A percentile compares a stretch with the other conserved stretches of the same genome.
phyloP scores from a whole-genome alignment of 2,888 invertebrate species.

The Papilio demoleus region DNA sequence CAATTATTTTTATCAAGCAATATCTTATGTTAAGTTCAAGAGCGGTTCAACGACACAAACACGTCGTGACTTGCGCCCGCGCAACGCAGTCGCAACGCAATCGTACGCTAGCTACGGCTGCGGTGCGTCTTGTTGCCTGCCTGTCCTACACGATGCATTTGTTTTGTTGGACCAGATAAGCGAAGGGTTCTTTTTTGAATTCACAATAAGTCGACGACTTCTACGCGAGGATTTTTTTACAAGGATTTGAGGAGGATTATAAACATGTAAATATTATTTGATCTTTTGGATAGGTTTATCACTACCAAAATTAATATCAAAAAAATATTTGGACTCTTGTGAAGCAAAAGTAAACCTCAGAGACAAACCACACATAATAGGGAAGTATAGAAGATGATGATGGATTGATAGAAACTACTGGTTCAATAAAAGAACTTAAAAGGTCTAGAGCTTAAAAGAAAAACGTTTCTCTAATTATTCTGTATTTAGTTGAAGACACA shows the following conservation, averaged over 20 bases:
- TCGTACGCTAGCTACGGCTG: constrained; percentile 40
- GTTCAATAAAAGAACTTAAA: too few species aligned
- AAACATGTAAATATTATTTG: background rate
- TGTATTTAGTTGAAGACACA: too few species aligned
- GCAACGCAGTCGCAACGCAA: constrained; percentile 25
- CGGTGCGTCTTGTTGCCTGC: constrained; percentile 15
- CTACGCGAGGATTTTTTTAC: background rate
- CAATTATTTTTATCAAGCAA: constrained; percentile 28
- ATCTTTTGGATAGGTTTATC: background rate
- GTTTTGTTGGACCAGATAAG: constrained; percentile 43
- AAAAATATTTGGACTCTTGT: too few species aligned
- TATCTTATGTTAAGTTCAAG: constrained; percentile 38
- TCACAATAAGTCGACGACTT: constrained; percentile 19
- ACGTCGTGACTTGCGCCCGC: constrained; percentile 49
- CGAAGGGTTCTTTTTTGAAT: constrained; percentile 41
- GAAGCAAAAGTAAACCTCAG: too few species aligned
- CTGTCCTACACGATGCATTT: constrained; percentile 43
- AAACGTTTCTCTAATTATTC: too few species aligned
- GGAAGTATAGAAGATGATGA: too few species aligned
- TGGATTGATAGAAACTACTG: too few species aligned
- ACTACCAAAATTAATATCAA: too few species aligned
- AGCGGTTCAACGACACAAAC: constrained; percentile 46
- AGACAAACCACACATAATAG: too few species aligned
- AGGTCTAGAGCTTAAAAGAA: too few species aligned
- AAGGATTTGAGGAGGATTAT: background rate